Conservation (phyloP, 2,888 invertebrate species). For the Dexiosoma caninum region DNA sequence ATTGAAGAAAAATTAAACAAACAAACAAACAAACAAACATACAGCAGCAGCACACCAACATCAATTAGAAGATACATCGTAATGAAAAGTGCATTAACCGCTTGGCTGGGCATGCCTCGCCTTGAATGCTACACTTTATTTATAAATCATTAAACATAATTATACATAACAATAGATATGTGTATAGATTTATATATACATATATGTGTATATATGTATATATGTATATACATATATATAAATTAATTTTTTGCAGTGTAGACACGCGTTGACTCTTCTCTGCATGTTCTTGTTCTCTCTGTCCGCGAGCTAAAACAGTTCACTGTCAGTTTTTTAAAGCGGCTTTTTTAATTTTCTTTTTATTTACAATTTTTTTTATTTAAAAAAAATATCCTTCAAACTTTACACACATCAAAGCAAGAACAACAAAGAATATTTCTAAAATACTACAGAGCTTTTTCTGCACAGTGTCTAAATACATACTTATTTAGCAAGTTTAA, state of each 20-base stretch:
- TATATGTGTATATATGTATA: no score
- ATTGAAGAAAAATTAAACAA: background rate
- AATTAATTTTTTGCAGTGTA: background rate
- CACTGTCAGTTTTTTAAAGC: slow-evolving; percentile 30
- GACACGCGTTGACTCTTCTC: no score
- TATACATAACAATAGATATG: background rate
- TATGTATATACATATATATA: no score
- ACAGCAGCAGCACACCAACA: background rate
- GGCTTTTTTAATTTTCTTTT: slow-evolving; percentile 28
- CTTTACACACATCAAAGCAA: slow-evolving; percentile 4
- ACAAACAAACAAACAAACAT: background rate
- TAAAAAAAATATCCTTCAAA: slow-evolving; percentile 35
- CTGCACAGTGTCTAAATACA: background rate
- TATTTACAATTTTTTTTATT: no score
- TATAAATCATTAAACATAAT: slow-evolving; percentile 26
- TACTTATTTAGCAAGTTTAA: background rate
- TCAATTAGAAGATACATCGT: slow-evolving; percentile 21
- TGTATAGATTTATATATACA: background rate
- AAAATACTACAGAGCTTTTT: slow-evolving; percentile 28
- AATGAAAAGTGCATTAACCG: slow-evolving; percentile 57
- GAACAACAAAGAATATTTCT: slow-evolving; percentile 2
- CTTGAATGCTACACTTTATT: slow-evolving; percentile 9
- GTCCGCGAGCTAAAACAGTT: background rate
- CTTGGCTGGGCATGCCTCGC: slow-evolving; percentile 37
- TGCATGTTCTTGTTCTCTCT: background rate